phyloP scores from a whole-genome alignment of 2,797 vertebrate species.

The Parauchenoglanis punctatus region DNA sequence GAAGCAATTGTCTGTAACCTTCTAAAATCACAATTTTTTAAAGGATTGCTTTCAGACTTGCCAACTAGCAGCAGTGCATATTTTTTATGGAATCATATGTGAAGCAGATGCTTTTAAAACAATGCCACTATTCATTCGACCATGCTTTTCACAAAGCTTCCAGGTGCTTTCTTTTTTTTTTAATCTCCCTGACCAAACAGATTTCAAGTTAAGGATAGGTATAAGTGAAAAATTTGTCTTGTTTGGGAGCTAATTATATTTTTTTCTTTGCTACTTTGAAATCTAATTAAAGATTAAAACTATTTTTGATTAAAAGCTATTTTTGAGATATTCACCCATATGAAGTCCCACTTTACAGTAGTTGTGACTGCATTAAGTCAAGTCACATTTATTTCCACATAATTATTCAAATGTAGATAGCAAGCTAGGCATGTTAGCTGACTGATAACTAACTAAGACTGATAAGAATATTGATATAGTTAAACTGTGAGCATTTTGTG shows the following conservation, averaged over 20 bases:
- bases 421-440: constrained; percentile 20
- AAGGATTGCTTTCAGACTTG: neutral
- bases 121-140: neutral
- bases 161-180: neutral
- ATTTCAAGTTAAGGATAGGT: neutral
- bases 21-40: neutral
- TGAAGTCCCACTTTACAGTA: neutral
- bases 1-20: neutral
- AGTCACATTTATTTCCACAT: constrained; percentile 78
- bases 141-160: neutral
- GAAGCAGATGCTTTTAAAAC: neutral
- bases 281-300: neutral
- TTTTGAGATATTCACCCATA: neutral
- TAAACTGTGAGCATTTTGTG: neutral
- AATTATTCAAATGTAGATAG: constrained; percentile 58
- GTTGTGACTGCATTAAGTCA: constrained; percentile 55
- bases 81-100: neutral
- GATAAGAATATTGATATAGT: constrained; percentile 79
- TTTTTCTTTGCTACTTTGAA: neutral
- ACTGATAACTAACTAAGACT: neutral
- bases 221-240: neutral
- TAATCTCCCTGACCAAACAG: neutral
- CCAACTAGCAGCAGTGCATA: neutral
- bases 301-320: neutral
- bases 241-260: neutral